A percentile compares a stretch with the other conserved stretches of the same genome.
Evolutionary conservation across 2,797 vertebrate genomes (phyloP).

Genomic region (Rhinophrynus dorsalis): DNA sequence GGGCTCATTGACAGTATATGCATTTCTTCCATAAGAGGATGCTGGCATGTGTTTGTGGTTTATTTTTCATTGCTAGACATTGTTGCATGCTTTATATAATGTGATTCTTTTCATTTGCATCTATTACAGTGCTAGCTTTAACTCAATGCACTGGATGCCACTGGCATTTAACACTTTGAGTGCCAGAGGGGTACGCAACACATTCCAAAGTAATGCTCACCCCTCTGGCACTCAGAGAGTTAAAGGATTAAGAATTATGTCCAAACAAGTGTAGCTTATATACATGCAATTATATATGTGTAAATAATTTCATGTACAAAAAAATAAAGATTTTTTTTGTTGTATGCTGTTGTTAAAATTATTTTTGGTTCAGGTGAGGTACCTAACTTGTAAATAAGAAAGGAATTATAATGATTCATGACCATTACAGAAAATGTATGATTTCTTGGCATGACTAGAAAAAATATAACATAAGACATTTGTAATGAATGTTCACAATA

Average conservation of each 20-base stretch:
- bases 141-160: too few species aligned
- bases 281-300: constrained; percentile 11
- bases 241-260: not conserved
- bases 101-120: constrained; percentile 27
- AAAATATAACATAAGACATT: too few species aligned
- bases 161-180: too few species aligned
- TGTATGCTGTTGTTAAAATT: not conserved
- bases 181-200: too few species aligned
- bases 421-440: too few species aligned
- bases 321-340: constrained; percentile 29
- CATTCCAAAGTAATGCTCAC: too few species aligned
- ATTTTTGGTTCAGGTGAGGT: too few species aligned
- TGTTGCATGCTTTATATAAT: constrained; percentile 35
- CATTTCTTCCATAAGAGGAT: not conserved
- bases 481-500: too few species aligned
- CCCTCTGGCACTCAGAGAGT: too few species aligned
- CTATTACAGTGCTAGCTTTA: not conserved
- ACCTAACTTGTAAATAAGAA: too few species aligned
- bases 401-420: too few species aligned
- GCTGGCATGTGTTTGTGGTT: not conserved
- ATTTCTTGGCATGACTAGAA: too few species aligned
- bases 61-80: constrained; percentile 13
- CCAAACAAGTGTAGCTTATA: constrained; percentile 11
- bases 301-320: constrained; percentile 39
- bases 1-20: not conserved